phyloP scores from a whole-genome alignment of 2,113 vertebrate genomes.

The Neotoma lepida region DNA sequence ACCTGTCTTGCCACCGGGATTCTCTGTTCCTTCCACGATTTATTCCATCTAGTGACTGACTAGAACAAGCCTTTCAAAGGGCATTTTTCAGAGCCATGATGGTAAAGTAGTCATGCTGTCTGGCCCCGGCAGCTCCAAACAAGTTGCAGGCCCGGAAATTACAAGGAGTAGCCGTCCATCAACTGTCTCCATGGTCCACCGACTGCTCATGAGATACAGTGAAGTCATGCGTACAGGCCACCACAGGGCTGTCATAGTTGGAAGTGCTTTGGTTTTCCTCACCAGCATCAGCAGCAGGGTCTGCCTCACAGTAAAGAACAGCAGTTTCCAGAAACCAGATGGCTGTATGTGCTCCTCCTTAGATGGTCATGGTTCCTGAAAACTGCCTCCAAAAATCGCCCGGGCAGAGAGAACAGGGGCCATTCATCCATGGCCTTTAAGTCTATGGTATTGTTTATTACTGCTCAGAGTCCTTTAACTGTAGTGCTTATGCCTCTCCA shows the following conservation, averaged over 20 bases:
- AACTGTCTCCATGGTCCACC: constrained; percentile 53
- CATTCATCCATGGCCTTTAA: neutral
- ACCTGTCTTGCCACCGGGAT: constrained; percentile 21
- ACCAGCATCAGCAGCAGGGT: neutral
- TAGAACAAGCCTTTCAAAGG: constrained; percentile 66
- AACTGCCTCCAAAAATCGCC: neutral
- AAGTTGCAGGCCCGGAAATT: constrained; percentile 72
- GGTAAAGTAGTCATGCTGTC: constrained; percentile 57
- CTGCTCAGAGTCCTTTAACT: neutral
- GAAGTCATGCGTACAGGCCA: constrained; percentile 37
- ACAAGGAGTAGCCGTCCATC: constrained; percentile 55
- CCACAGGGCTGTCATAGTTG: neutral
- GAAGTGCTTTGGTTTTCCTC: constrained; percentile 10
- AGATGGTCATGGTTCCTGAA: neutral
- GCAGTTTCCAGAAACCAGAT: constrained; percentile 18
- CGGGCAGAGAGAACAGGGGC: neutral
- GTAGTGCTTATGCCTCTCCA: neutral
- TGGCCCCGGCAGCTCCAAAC: constrained; percentile 62
- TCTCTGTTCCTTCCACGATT: constrained; percentile 35
- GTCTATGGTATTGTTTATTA: neutral
- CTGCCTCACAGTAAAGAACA: neutral
- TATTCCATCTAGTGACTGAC: constrained; percentile 58
- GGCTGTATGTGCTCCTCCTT: neutral
- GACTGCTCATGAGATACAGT: constrained; percentile 20
- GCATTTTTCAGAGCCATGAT: constrained; percentile 67